Base-by-base conservation (phyloP, 2,797 vertebrate species). In the Eulemur albifrons region DNA sequence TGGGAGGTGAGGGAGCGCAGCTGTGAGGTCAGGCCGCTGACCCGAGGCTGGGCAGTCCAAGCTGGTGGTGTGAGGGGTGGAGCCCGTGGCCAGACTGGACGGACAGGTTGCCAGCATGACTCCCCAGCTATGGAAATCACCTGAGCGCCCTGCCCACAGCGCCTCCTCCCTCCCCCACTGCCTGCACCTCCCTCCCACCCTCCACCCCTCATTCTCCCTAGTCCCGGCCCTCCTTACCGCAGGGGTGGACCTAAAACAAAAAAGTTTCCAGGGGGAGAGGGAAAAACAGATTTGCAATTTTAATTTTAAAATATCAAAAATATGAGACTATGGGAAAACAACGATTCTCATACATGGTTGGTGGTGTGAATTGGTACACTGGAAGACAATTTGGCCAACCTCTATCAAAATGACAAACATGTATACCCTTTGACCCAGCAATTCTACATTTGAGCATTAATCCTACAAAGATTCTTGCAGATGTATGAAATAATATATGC, bases 61-160 rank as follows among this genome's bases (percentile, higher is more conserved):
- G 57, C 86, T 30, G 86, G 96, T 97, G 97, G 97, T 21, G 93
- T 90, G 97, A 98, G 96, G 97, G 97, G 97, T 21, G 97, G 96
- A 81, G 86, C 82, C 50, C 4, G 79, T 40, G 83, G 85, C 54
- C 88, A 88, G 96, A 97, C 95, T n/a, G 93, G 97, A 94, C 21
- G 69, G 94, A 86, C 96, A 75, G 94, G 96, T 85, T 93, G 94
- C 61, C 82, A 89, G 59, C 6, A 2, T 18, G 81, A 67, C 57
- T 76, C 45, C 18, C 45, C 30, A 45, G 79, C 15, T 61, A 61
- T 23, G 2, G 86, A 85, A 72, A 79, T 92, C 79, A 90, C 63
- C 48, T 5, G 52, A 80, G 94, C 0, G 45, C 73, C 8, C 3
- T 1, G 45, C 73, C 8, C 2, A 59, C 23, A 27, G 48, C 30